Base-by-base conservation (phyloP, 2,888 invertebrate species). In the Marronus borbonicus region DNA sequence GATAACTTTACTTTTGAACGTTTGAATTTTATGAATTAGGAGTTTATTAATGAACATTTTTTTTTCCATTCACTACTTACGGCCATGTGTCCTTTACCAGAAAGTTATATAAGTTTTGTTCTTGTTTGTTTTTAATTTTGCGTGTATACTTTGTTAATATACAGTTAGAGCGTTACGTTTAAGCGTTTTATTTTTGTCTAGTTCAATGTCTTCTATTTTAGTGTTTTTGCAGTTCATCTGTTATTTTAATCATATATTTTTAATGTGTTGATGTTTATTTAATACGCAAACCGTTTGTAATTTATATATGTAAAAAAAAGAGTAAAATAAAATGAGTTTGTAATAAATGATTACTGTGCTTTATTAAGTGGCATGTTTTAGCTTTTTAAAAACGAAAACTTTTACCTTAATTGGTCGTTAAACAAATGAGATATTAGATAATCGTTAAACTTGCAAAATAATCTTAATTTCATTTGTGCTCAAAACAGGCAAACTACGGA, bases 1-100 rank as follows among this genome's bases (percentile, higher is more conserved):
- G 0, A 92, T 98, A 82, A 92, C 95, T 55, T 90, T 97, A 65
- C 94, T 94, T 85, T 86, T 96, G 72, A 92, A 94, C 85, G 82
- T 91, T 79, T 91, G 31, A 36, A 36, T 3, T 36, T 36, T 36
- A 36, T 36, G 31, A 5, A 36, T 36, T 36, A 36, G 31, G 31
- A 36, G 5, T 36, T 36, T 36, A 44, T 44, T 44, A 12, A 44
- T 44, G 12, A 44, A 44, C 8, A 8, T 12, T 44, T 2, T 44
- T 39, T 44, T 44, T 44, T 44, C 8, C 8, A 12, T 44, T 44
- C 10, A 44, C 3, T 5, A 36, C 5, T 36, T 36, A 36, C 5
- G 31, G 2, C 5, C 12, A 44, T 12, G 12, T 44, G 5, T 10
- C 44, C 44, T 44, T 12, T 44, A 44, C 44, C 44, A 44, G 8